These are phyloP conservation scores for Oithona nana DNA, from an alignment of 2,888 invertebrate genomes.

Conservation along the genomic window DNA sequence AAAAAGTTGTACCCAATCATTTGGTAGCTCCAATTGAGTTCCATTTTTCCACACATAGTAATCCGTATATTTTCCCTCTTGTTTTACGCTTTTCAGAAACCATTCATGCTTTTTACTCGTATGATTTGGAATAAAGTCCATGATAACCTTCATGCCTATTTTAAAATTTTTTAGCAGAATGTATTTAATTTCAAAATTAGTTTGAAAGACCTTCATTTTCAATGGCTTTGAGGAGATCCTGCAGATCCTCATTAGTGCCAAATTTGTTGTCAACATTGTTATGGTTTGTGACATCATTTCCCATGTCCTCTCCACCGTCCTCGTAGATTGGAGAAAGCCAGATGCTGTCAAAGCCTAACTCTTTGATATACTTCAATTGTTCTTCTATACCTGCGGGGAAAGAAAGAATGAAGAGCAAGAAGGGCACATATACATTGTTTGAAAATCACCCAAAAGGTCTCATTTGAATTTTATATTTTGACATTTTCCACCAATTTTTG, in stretches of 20 bases:
- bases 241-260: conserved; percentile 3
- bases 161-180: no score
- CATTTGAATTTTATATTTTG: no score
- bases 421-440: no score
- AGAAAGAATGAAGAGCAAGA: no score
- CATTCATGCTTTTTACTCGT: conserved; percentile 2
- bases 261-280: neutral
- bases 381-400: no score
- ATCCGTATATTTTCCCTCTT: neutral
- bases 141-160: neutral
- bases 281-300: conserved; percentile 9
- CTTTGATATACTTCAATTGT: conserved; percentile 7
- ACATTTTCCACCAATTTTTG: no score
- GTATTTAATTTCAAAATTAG: no score
- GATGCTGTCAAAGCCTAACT: conserved; percentile 1
- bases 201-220: no score
- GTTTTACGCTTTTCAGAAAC: neutral
- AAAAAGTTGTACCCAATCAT: no score
- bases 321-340: conserved; percentile 10
- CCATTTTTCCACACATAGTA: conserved; percentile 1
- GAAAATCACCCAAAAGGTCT: no score
- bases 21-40: no score
- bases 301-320: neutral
- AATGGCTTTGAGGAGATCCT: neutral
- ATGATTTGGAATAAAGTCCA: conserved; percentile 11